Evolutionary conservation across 2,888 invertebrate genomes (phyloP).

Genomic region (Dryococelus australis): DNA sequence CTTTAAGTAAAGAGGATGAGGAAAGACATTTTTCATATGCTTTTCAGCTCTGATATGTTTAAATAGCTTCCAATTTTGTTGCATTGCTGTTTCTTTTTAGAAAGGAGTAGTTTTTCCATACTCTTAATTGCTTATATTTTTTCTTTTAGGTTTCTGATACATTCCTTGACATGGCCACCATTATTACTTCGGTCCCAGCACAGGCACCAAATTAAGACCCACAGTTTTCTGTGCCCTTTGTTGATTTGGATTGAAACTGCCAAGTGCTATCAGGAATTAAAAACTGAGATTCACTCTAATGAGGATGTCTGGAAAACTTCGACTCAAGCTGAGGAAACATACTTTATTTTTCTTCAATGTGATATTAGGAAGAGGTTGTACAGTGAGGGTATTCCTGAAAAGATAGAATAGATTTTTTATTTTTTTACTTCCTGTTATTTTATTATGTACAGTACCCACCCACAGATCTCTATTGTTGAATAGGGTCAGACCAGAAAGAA

Average conservation of each 20-base stretch:
- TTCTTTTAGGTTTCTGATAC: not conserved
- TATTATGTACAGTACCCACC: not conserved
- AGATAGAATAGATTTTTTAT: not conserved
- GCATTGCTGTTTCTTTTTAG: not conserved
- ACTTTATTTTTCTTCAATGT: not conserved
- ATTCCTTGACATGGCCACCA: slow-evolving; percentile 3
- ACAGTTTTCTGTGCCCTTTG: not conserved
- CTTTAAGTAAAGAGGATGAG: not conserved
- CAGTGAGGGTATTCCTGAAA: not conserved
- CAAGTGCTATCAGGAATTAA: not conserved
- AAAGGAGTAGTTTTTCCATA: not conserved
- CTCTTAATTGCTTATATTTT: not conserved
- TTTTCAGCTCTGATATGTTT: not conserved
- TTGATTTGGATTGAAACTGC: not conserved
- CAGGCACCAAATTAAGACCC: not conserved
- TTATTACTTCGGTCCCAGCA: not conserved
- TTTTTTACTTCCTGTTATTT: not conserved
- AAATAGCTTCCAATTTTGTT: slow-evolving; percentile 34
- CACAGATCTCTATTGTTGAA: not conserved
- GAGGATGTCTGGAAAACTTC: no score
- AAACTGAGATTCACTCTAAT: no score
- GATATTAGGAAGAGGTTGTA: not conserved
- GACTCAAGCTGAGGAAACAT: not conserved
- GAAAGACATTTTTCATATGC: not conserved
- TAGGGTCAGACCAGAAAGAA: not conserved